Conservation (phyloP, 2,888 invertebrate species). For the Aradus depressus region DNA sequence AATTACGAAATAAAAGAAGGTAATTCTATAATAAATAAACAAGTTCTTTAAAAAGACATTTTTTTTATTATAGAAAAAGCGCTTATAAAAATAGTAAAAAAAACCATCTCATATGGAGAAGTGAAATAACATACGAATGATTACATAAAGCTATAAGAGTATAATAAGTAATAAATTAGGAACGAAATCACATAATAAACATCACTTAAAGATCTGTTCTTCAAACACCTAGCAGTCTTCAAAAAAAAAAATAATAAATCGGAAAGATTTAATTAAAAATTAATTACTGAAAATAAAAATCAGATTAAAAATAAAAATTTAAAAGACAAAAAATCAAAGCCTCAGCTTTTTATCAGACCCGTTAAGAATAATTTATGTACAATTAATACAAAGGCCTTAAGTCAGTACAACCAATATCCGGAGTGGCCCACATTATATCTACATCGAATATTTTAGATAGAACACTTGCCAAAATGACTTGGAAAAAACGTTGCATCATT, state of each 20-base stretch:
- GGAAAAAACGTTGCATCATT: no score
- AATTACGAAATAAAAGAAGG: no score
- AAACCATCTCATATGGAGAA: no score
- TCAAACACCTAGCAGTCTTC: constrained; percentile 15
- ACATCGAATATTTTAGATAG: no score
- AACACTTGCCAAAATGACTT: no score
- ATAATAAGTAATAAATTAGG: constrained; percentile 14
- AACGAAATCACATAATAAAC: constrained; percentile 13
- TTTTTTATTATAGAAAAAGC: constrained; percentile 7
- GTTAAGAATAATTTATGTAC: constrained; percentile 5
- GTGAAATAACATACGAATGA: no score
- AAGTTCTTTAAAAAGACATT: no score
- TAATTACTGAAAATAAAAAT: constrained; percentile 8
- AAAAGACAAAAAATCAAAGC: constrained; percentile 7
- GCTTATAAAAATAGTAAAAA: constrained; percentile 14
- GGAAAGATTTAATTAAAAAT: constrained; percentile 9
- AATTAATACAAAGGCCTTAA: constrained; percentile 4
- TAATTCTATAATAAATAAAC: no score
- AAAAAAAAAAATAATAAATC: constrained; percentile 7
- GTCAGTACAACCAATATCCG: no score
- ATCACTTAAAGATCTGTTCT: constrained; percentile 13
- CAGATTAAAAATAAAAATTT: constrained; percentile 6
- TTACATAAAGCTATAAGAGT: no score
- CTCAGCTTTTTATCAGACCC: constrained; percentile 5
- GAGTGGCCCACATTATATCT: no score